These are phyloP conservation scores for Tursiops truncatus DNA, from an alignment of 2,113 vertebrate species.

Conservation along the genomic window DNA sequence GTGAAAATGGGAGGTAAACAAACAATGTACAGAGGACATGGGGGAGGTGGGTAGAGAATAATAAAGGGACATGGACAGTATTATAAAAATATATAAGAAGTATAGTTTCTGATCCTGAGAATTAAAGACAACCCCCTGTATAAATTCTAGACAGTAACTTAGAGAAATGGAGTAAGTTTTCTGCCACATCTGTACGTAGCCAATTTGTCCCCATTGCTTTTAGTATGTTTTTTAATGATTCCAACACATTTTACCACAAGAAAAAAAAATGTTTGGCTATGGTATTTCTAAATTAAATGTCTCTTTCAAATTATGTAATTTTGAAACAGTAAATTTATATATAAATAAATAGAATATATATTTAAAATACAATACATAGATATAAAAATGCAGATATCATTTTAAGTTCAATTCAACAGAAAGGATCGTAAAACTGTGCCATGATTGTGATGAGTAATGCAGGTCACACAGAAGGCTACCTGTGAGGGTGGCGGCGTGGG, in stretches of 20 bases:
- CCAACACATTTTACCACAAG: neutral
- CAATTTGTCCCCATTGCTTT: neutral
- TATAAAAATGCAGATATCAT: neutral
- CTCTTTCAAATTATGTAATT: slow-evolving; percentile 14
- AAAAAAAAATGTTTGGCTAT: neutral
- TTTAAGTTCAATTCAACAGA: slow-evolving; percentile 27
- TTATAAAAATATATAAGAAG: neutral
- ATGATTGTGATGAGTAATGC: neutral
- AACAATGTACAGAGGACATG: neutral
- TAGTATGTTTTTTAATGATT: neutral
- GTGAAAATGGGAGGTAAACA: neutral
- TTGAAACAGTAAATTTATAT: slow-evolving; percentile 23
- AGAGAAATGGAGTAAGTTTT: neutral
- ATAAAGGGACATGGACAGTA: neutral
- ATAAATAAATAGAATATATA: neutral
- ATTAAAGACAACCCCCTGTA: neutral
- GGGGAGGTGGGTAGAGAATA: neutral
- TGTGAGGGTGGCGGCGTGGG: neutral
- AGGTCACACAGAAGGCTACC: neutral
- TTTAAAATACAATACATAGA: neutral
- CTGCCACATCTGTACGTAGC: neutral
- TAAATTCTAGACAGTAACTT: neutral
- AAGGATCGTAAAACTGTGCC: neutral
- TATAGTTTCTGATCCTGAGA: neutral
- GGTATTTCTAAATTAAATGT: slow-evolving; percentile 29